phyloP scores from a whole-genome alignment of 2,113 vertebrate genomes.

The Illadopsis cleaveri region DNA sequence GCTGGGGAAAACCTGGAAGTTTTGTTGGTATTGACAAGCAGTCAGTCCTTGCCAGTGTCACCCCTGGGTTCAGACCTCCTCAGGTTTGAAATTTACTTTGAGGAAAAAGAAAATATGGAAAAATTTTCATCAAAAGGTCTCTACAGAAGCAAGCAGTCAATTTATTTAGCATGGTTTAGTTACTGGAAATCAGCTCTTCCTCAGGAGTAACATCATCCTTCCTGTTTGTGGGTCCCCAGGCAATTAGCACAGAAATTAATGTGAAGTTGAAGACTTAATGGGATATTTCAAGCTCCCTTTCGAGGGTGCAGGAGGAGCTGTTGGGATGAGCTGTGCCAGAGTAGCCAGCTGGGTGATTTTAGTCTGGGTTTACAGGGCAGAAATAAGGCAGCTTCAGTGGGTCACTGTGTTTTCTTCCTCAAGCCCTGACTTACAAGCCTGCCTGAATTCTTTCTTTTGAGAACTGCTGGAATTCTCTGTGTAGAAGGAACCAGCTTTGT shows the following conservation, averaged over 20 bases:
- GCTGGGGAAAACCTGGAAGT: not conserved
- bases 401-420: not conserved
- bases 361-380: not conserved
- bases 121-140: not conserved
- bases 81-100: not conserved
- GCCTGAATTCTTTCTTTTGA: not conserved
- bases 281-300: not conserved
- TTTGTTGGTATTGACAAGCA: not conserved
- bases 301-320: not conserved
- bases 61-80: not conserved
- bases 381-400: no score
- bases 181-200: not conserved
- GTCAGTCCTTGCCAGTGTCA: not conserved
- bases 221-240: not conserved
- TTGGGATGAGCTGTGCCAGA: not conserved
- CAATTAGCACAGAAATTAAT: not conserved
- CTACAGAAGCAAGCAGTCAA: not conserved
- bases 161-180: not conserved
- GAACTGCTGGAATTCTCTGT: not conserved
- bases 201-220: not conserved
- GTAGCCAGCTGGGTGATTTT: not conserved
- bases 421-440: not conserved
- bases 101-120: not conserved
- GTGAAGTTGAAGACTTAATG: not conserved
- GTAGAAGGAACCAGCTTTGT: not conserved